phyloP scores from a whole-genome alignment of 2,113 vertebrate species.

The Capricornis sumatraensis region DNA sequence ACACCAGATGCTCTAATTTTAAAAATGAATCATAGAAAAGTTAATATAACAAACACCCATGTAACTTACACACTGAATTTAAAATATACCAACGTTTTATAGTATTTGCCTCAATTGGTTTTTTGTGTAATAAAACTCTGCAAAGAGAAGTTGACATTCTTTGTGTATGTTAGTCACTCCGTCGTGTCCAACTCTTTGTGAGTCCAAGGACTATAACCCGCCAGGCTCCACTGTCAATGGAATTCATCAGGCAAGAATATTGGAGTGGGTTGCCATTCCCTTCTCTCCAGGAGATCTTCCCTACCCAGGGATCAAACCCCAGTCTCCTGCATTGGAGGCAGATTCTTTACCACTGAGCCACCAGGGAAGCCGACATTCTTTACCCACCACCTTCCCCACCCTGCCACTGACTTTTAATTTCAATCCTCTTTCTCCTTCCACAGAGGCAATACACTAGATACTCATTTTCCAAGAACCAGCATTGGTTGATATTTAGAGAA shows the following conservation, averaged over 20 bases:
- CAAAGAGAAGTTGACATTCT: not conserved
- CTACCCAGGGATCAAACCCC: not conserved
- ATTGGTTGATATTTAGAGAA: not conserved
- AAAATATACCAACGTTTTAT: not conserved
- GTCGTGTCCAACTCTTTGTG: not conserved
- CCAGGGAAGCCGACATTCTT: not conserved
- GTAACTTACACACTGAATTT: not conserved
- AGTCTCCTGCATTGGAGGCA: not conserved
- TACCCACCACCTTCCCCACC: not conserved
- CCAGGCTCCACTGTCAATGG: not conserved
- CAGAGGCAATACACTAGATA: not conserved
- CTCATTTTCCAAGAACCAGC: not conserved
- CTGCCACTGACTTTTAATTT: not conserved
- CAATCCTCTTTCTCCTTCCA: not conserved
- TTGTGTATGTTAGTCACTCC: not conserved
- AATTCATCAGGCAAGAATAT: not conserved
- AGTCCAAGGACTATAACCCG: not conserved
- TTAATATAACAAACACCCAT: not conserved
- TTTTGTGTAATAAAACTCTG: not conserved
- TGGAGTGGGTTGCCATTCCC: not conserved
- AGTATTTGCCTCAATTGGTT: not conserved
- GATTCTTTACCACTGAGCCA: not conserved
- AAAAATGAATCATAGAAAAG: not conserved
- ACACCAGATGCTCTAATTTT: not conserved
- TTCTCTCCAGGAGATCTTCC: not conserved